Percentiles rank a stretch among this genome's conserved stretches.
These are phyloP conservation scores for Drosophila kanapiae DNA, from an alignment of 1,140 invertebrate species.

Conservation along the genomic window DNA sequence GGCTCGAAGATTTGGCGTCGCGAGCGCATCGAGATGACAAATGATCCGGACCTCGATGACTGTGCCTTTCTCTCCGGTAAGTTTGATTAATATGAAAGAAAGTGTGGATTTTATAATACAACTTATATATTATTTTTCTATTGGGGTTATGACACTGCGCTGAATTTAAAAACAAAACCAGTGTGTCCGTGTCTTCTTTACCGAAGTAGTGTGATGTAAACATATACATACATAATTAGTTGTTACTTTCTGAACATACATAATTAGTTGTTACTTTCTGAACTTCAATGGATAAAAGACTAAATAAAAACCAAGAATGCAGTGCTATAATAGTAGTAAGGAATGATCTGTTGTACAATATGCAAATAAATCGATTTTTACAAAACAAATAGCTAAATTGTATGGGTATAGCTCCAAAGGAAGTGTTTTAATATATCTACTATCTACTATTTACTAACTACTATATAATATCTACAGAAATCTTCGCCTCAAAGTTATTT, in stretches of 20 bases:
- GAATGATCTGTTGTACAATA: not conserved
- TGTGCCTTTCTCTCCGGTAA: constrained; percentile 95
- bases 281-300: too few relatives aligned
- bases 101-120: not conserved
- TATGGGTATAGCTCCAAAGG: too few relatives aligned
- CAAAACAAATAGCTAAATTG: too few relatives aligned
- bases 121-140: not conserved
- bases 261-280: too few relatives aligned
- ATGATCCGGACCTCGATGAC: constrained; percentile 96
- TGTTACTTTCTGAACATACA: too few relatives aligned
- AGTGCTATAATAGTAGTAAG: not conserved
- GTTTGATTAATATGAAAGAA: not conserved
- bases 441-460: too few relatives aligned
- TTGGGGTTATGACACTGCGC: not conserved
- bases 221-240: too few relatives aligned
- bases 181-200: not conserved
- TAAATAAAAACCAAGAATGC: not conserved
- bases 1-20: constrained; percentile 85
- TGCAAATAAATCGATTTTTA: not conserved
- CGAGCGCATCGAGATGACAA: constrained; percentile 85
- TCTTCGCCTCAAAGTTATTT: too few relatives aligned
- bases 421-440: too few relatives aligned
- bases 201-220: too few relatives aligned
- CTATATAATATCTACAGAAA: too few relatives aligned
- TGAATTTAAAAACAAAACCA: not conserved